Percentiles rank a stretch among this genome's conserved stretches.
Evolutionary conservation across 2,113 vertebrate genomes (phyloP).

Genomic region (Vanacampus margaritifer): DNA sequence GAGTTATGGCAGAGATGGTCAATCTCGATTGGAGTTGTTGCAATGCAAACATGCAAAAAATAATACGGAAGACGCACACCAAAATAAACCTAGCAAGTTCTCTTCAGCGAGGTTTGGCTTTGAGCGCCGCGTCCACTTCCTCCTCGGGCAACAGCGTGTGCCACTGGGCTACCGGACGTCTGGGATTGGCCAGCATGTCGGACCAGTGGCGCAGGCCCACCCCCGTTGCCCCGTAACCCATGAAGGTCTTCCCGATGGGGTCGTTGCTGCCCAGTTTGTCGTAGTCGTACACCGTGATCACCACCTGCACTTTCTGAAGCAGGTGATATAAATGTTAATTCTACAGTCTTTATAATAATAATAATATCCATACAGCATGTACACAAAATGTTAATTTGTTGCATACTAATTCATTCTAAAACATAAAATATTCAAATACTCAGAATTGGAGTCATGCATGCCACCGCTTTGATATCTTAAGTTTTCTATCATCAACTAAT

Average conservation of each 20-base stretch:
- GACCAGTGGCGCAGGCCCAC: conserved; percentile 82
- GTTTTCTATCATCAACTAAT: too few relatives aligned
- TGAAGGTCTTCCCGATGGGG: conserved; percentile 77
- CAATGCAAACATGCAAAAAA: conserved; percentile 24
- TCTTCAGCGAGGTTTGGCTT: conserved; percentile 73
- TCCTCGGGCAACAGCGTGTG: conserved; percentile 78
- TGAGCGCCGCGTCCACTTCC: conserved; percentile 74
- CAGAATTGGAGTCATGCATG: too few relatives aligned
- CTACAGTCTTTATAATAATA: too few relatives aligned
- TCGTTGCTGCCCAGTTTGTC: conserved; percentile 80
- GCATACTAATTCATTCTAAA: too few relatives aligned
- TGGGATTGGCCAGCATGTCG: conserved; percentile 81
- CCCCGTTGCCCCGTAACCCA: conserved; percentile 79
- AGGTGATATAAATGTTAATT: neutral
- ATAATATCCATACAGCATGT: too few relatives aligned
- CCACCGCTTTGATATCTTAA: too few relatives aligned
- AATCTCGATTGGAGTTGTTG: neutral
- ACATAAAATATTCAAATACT: too few relatives aligned
- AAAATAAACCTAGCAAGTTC: neutral
- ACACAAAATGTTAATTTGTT: too few relatives aligned
- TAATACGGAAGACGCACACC: conserved; percentile 13
- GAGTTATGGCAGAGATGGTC: too few relatives aligned
- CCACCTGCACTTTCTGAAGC: conserved; percentile 75
- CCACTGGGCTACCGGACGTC: conserved; percentile 83
- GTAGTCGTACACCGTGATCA: conserved; percentile 73